Base-by-base conservation (phyloP, 2,888 invertebrate genomes). In the Phyllotreta cruciferae region DNA sequence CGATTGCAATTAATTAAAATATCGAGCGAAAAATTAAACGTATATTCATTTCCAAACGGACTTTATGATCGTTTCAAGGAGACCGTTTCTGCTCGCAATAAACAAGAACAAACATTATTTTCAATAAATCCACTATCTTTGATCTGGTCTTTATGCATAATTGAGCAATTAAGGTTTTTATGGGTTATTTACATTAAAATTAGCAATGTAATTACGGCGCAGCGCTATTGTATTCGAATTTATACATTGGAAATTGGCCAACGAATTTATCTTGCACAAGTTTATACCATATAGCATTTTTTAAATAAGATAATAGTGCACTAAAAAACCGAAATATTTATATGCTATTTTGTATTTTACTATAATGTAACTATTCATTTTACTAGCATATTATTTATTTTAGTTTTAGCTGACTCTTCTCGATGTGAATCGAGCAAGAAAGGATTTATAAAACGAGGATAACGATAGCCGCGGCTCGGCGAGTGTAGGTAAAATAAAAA, bases 201-300 rank as follows among this genome's bases (percentile, higher is more conserved):
- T 49, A 49, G 38, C 14, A 52, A 37, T 50, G 34, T 35, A 49
- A 49, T 49, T 49, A 49, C 49, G 11, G 36, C 34, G 36, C 35
- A 11, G 7, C 11, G 35, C 49, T 11, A 52, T 52, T 52, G 52
- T 52, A 52, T 52, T 52, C 52, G 52, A 14, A 37, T 37, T 49
- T 52, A 37, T 49, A 52, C 38, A 52, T 52, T 52, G 52, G 52
- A 36, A 52, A 52, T 38, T 37, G 8, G 52, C 52, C 52, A 52
- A 37, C 37, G 36, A 38, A 52, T 2, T 14, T 4, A 4, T 24
- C 24, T 24, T 24, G 24, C 24, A 24, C 24, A 24, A 24, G 24
- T 24, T 24, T 24, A n/a, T 24, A 24, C 24, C 24, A 24, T 24
- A 3, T 24, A 1, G 1, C 24, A 24, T 24, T 24, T 24, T 24